Evolutionary conservation across 2,113 vertebrate species (phyloP).

Genomic region (Pangasianodon gigas): DNA sequence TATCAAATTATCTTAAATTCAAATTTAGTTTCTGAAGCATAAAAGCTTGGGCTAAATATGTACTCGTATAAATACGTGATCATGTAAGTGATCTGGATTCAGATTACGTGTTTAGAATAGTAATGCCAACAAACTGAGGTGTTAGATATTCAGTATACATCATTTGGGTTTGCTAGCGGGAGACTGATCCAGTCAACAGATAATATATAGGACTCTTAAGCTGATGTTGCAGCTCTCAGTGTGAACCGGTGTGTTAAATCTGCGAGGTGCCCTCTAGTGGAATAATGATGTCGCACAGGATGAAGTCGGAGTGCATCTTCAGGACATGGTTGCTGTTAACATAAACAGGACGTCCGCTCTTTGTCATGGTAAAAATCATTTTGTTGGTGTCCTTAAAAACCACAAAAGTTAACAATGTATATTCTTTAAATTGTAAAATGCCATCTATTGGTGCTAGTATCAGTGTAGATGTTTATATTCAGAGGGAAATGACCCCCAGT

Average conservation of each 20-base stretch:
- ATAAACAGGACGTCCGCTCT: background rate
- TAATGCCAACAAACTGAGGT: background rate
- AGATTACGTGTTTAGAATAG: background rate
- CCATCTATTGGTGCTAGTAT: background rate
- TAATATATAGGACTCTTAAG: background rate
- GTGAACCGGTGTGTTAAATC: too few relatives aligned
- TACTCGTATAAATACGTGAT: background rate
- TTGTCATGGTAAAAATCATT: background rate
- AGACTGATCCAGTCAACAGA: background rate
- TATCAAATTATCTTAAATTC: background rate
- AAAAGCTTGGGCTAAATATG: background rate
- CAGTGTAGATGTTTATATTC: background rate
- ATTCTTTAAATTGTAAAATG: background rate
- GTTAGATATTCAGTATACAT: background rate
- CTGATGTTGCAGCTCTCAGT: background rate
- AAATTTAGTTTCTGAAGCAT: background rate
- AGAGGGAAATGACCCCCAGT: background rate
- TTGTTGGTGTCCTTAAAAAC: background rate
- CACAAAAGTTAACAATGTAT: background rate
- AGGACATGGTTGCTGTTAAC: background rate
- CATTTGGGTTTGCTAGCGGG: background rate
- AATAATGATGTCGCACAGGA: background rate
- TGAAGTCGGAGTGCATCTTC: background rate
- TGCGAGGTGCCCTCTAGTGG: slow-evolving; percentile 9
- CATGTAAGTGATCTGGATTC: background rate